These are phyloP conservation scores for Drosophila nr. medialis DNA, from an alignment of 2,888 invertebrate genomes.

Conservation along the genomic window DNA sequence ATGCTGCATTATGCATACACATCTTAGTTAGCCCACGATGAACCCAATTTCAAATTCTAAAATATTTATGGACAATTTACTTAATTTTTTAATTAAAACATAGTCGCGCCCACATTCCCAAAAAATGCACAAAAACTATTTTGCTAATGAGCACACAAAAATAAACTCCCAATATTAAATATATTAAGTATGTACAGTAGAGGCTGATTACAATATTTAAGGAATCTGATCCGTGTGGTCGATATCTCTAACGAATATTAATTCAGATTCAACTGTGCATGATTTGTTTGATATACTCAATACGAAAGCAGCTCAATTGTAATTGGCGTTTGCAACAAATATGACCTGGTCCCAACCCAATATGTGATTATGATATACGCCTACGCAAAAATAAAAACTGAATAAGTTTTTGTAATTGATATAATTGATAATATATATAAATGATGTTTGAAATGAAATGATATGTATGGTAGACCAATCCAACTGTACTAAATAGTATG, in stretches of 20 bases:
- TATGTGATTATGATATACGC: slow-evolving; percentile 68
- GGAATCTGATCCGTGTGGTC: not conserved
- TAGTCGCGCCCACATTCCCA: slow-evolving; percentile 58
- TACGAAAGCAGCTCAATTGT: slow-evolving; percentile 43
- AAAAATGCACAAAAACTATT: slow-evolving; percentile 29
- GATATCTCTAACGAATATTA: not conserved
- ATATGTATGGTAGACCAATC: slow-evolving; percentile 37
- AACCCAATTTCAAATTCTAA: slow-evolving; percentile 62
- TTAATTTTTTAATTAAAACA: slow-evolving; percentile 72
- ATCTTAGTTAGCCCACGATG: slow-evolving; percentile 58
- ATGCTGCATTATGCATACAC: slow-evolving; percentile 38
- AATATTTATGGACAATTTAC: slow-evolving; percentile 78
- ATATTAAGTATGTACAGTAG: slow-evolving; percentile 21
- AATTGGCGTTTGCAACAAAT: slow-evolving; percentile 50
- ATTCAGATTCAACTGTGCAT: slow-evolving; percentile 19
- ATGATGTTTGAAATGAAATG: slow-evolving; percentile 43
- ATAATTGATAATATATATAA: slow-evolving; percentile 38
- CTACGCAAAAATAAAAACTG: slow-evolving; percentile 49
- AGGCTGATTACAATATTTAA: slow-evolving; percentile 7
- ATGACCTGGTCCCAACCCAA: slow-evolving; percentile 59
- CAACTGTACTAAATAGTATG: slow-evolving; percentile 35
- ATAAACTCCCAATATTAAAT: slow-evolving; percentile 19
- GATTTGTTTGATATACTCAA: slow-evolving; percentile 37
- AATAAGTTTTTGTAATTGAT: slow-evolving; percentile 41
- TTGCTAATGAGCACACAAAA: slow-evolving; percentile 18